Conservation (phyloP, 1,140 invertebrate species). For the Pinna nobilis region DNA sequence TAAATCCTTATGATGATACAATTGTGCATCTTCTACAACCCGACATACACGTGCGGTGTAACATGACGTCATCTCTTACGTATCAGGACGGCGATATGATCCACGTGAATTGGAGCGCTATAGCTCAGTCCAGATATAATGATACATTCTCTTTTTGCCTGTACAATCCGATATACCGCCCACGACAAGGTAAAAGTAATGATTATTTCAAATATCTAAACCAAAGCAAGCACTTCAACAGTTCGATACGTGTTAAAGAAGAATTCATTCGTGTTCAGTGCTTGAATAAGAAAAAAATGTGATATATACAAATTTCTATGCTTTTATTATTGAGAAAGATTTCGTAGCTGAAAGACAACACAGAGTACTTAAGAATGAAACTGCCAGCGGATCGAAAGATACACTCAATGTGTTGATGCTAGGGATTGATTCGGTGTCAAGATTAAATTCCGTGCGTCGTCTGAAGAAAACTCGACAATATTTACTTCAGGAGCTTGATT, state of each 20-base stretch:
- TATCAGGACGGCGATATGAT: slow-evolving; percentile 56
- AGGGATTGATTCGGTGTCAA: slow-evolving; percentile 89
- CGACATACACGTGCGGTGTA: too few relatives aligned
- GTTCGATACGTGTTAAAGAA: slow-evolving; percentile 28
- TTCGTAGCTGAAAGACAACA: slow-evolving; percentile 65
- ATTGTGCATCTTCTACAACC: too few relatives aligned
- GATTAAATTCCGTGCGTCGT: slow-evolving; percentile 88
- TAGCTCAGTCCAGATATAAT: slow-evolving; percentile 44
- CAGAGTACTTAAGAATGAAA: slow-evolving; percentile 31
- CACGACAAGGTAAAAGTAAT: slow-evolving; percentile 27
- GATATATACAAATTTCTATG: slow-evolving; percentile 75
- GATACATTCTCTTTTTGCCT: slow-evolving; percentile 65
- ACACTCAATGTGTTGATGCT: slow-evolving; percentile 81
- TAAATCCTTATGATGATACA: slow-evolving; percentile 67
- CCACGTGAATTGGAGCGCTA: slow-evolving; percentile 53
- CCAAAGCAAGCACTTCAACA: slow-evolving; percentile 35
- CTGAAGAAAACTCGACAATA: slow-evolving; percentile 83
- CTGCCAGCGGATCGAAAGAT: slow-evolving; percentile 44
- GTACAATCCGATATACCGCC: slow-evolving; percentile 67
- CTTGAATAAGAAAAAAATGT: slow-evolving; percentile 48
- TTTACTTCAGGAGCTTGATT: slow-evolving; percentile 72
- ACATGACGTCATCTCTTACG: slow-evolving; percentile 72
- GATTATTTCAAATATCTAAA: slow-evolving; percentile 43
- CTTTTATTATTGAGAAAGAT: slow-evolving; percentile 70
- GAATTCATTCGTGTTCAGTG: slow-evolving; percentile 70